Conservation (phyloP, 2,888 invertebrate species). For the Cremastinae sp. region DNA sequence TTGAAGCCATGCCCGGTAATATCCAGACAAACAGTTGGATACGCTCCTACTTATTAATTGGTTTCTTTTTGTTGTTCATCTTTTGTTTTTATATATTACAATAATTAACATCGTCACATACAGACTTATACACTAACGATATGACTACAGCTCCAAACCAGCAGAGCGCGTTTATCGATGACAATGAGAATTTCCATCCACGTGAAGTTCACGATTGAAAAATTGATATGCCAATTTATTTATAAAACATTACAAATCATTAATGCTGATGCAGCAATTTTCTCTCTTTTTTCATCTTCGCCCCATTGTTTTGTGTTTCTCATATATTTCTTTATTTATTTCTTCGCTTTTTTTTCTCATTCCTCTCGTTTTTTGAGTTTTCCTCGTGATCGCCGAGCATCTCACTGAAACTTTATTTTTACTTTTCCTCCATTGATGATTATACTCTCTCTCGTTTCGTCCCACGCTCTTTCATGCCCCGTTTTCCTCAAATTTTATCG, state of each 20-base stretch:
- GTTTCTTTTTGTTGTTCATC: conserved; percentile 49
- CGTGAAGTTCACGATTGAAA: conserved; percentile 67
- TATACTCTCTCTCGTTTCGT: conserved; percentile 43
- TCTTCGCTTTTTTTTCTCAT: conserved; percentile 27
- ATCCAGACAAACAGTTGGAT: conserved; percentile 75
- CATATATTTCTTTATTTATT: conserved; percentile 49
- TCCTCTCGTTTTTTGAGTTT: conserved; percentile 27
- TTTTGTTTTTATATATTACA: conserved; percentile 74
- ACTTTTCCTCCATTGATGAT: conserved; percentile 28
- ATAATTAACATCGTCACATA: conserved; percentile 79
- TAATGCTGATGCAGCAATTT: conserved; percentile 69
- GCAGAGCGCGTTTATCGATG: conserved; percentile 77
- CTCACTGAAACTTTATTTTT: conserved; percentile 52
- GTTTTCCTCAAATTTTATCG: conserved; percentile 45
- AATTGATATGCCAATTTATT: conserved; percentile 76
- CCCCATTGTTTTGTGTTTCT: conserved; percentile 33
- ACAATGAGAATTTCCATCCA: conserved; percentile 72
- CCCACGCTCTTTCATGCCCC: conserved; percentile 33
- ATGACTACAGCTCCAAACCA: conserved; percentile 79
- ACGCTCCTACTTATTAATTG: conserved; percentile 75
- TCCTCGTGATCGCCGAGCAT: conserved; percentile 62
- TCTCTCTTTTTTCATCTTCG: conserved; percentile 55
- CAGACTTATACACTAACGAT: conserved; percentile 79
- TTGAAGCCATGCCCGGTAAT: conserved; percentile 74
- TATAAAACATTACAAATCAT: conserved; percentile 74